Evolutionary conservation across 2,113 vertebrate species (phyloP), one percentile per base, ranked within the genome.

Genomic region (Pyrgilauda ruficollis): DNA sequence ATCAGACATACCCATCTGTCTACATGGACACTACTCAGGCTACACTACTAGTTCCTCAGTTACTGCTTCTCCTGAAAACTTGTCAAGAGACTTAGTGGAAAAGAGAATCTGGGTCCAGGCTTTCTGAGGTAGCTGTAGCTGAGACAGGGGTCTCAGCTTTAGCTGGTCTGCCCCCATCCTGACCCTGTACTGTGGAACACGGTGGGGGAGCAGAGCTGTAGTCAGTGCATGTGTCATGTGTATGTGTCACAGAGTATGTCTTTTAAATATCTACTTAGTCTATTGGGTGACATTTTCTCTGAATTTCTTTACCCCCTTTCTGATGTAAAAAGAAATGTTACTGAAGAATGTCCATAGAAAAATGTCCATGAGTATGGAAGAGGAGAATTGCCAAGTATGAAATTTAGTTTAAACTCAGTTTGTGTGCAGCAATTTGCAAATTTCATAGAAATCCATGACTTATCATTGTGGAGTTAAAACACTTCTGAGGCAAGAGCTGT

Each of bases 401-500:
- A 94, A 96, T 95, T 90, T 72, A 83, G 50, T 84, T 81, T 84
- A 79, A 97, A 84, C 55, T 87, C 77, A 33, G 47, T 81, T 94
- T 96, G 66, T 74, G 31, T 80, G 33, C 63, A 84, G 70, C 90
- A 94, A 75, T 97, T 97, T 95, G 59, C 63, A 95, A 49, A 73
- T 96, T 87, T 95, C 75, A 81, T 17, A 90, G 85, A 83, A 90
- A 92, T 94, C 73, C 8, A 7, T 86, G 68, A 90, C 53, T 93
- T 95, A 78, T 63, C 81, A 41, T 75, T 92, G 86, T 55, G 69
- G 56, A 84, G 47, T 84, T 96, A 96, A 95, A 90, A 94, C 83
- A 73, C 59, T 93, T 94, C 79, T 73, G 89, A 94, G 96, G 94
- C 73, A 96, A 93, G 84, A 91, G 61, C 63, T 81, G 55, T 84